These are phyloP conservation scores for Chondrosia reniformis DNA, from an alignment of 37 sponge, comb jelly and placozoan genomes.

Conservation along the genomic window DNA sequence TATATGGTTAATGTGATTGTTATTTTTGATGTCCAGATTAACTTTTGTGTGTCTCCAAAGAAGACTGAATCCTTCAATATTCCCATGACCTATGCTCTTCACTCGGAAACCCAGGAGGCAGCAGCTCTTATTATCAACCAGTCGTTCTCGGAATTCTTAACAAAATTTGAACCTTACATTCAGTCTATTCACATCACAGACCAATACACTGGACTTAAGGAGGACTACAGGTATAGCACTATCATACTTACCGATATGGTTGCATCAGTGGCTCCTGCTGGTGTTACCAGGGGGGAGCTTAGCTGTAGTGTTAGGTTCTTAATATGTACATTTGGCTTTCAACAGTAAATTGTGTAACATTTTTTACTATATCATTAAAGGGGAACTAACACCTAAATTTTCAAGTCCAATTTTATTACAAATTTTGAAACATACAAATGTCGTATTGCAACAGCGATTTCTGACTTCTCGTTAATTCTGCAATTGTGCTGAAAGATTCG, in stretches of 20 bases:
- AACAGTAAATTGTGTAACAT: too few species aligned
- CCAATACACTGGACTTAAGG: slow-evolving; percentile 62
- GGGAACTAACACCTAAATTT: too few species aligned
- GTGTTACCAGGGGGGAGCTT: too few species aligned
- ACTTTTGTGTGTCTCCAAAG: slow-evolving; percentile 27
- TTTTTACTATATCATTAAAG: too few species aligned
- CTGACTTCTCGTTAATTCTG: slow-evolving; percentile 40
- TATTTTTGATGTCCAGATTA: slow-evolving; percentile 30
- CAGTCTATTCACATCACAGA: slow-evolving; percentile 65
- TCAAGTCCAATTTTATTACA: too few species aligned
- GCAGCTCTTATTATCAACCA: slow-evolving; percentile 37
- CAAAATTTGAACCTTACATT: slow-evolving; percentile 18
- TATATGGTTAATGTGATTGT: too few species aligned
- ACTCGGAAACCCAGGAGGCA: slow-evolving; percentile 44
- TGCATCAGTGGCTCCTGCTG: too few species aligned
- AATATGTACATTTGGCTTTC: too few species aligned
- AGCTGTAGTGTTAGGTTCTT: too few species aligned
- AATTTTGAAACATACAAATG: too few species aligned
- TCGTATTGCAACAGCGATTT: slow-evolving; percentile 33
- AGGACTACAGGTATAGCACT: slow-evolving; percentile 28
- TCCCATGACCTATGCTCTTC: slow-evolving; percentile 13
- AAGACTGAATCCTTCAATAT: slow-evolving; percentile 15
- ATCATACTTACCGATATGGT: too few species aligned
- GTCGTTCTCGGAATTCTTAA: slow-evolving; percentile 15
- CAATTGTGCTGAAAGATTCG: slow-evolving; percentile 43